Percentiles rank a stretch among this genome's conserved stretches.
Conservation (phyloP, 1,140 invertebrate genomes). For the Drosophila quadrilineata region DNA sequence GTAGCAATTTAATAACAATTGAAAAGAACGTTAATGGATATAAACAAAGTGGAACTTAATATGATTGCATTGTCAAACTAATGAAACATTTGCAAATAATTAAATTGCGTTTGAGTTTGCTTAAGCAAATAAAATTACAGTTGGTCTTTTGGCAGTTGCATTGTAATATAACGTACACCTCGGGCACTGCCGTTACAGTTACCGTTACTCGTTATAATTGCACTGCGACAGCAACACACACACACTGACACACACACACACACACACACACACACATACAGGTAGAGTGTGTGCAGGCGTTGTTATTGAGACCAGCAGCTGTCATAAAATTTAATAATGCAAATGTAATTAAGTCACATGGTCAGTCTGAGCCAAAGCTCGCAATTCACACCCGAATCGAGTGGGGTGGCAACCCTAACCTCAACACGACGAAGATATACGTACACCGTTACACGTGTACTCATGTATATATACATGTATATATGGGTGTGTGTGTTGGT, state of each 20-base stretch:
- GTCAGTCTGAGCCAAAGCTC: conserved; percentile 18
- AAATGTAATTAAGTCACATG: conserved; percentile 73
- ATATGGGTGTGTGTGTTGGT: not conserved
- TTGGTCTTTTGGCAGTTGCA: conserved; percentile 15
- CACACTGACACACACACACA: not conserved
- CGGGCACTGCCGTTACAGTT: not conserved
- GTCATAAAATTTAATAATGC: conserved; percentile 79
- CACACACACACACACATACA: not conserved
- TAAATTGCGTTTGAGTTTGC: not conserved
- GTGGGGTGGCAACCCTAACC: conserved; percentile 18
- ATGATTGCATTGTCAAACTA: too few species aligned
- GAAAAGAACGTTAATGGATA: too few species aligned
- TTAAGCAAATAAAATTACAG: not conserved
- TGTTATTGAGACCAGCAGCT: conserved; percentile 55
- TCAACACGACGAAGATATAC: conserved; percentile 12
- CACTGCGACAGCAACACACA: conserved; percentile 9
- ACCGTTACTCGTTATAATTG: conserved; percentile 24
- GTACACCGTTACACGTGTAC: too few species aligned
- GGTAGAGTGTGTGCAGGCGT: conserved; percentile 4
- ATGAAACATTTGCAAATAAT: not conserved
- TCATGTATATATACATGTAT: not conserved
- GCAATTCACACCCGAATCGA: conserved; percentile 10
- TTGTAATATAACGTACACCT: conserved; percentile 3
- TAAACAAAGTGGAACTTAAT: too few species aligned
- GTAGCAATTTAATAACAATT: too few species aligned